Evolutionary conservation across 2,888 invertebrate genomes (phyloP).

Genomic region (Pocota personata): DNA sequence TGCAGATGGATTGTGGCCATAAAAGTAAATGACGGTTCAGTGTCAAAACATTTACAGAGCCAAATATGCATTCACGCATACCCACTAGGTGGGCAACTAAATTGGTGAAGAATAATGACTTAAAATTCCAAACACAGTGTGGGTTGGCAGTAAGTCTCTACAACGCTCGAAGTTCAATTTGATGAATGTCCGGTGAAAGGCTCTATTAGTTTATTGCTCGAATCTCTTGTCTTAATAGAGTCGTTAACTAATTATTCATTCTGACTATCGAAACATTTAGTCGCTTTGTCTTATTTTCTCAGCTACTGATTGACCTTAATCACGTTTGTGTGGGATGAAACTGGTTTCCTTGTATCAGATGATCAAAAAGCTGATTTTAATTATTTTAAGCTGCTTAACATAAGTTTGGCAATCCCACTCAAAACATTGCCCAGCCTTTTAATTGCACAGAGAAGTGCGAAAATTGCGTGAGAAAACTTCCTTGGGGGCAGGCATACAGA

Average conservation of each 20-base stretch:
- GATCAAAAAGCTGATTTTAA: not conserved
- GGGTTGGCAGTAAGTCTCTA: not conserved
- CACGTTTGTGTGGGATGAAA: slow-evolving; percentile 17
- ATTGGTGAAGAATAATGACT: slow-evolving; percentile 35
- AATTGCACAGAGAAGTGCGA: slow-evolving; percentile 11
- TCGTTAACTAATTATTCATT: slow-evolving; percentile 25
- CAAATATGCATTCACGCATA: slow-evolving; percentile 34
- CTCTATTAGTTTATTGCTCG: not conserved
- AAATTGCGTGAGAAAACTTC: slow-evolving; percentile 30
- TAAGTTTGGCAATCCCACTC: too few species aligned
- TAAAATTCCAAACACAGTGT: slow-evolving; percentile 18
- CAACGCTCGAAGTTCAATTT: not conserved
- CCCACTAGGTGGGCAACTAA: slow-evolving; percentile 29
- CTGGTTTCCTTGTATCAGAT: not conserved
- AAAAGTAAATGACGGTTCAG: slow-evolving; percentile 60
- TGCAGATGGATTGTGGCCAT: slow-evolving; percentile 48
- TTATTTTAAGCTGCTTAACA: not conserved
- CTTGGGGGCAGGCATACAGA: slow-evolving; percentile 33
- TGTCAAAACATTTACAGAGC: slow-evolving; percentile 53
- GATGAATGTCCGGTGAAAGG: slow-evolving; percentile 53
- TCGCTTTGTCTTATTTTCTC: not conserved
- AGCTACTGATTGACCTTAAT: slow-evolving; percentile 13
- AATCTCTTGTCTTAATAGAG: slow-evolving; percentile 31
- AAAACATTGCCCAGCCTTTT: not conserved
- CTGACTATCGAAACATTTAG: not conserved